Conservation (phyloP, 2,888 invertebrate genomes). For the Acleris sparsana region DNA sequence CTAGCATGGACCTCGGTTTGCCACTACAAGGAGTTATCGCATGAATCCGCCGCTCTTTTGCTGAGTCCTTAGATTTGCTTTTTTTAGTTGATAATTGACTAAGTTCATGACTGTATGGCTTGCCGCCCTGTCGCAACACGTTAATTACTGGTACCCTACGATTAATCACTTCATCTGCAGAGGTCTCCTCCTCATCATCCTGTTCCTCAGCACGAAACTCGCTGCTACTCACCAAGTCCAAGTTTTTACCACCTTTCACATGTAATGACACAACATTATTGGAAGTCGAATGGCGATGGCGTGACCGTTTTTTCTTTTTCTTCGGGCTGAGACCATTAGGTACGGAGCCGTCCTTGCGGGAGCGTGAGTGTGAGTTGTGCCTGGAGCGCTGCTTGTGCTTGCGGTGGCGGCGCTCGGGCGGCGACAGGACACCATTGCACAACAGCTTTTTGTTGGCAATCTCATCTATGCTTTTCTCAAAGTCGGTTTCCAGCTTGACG, state of each 20-base stretch:
- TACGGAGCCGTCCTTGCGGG: slow-evolving; percentile 49
- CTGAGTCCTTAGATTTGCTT: slow-evolving; percentile 67
- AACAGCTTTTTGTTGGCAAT: slow-evolving; percentile 72
- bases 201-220: slow-evolving; percentile 64
- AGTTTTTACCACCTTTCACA: slow-evolving; percentile 81
- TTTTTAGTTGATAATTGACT: slow-evolving; percentile 82
- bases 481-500: slow-evolving; percentile 79
- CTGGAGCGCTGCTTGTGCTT: slow-evolving; percentile 75
- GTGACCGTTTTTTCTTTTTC: slow-evolving; percentile 71
- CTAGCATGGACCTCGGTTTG: slow-evolving; percentile 79
- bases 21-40: slow-evolving; percentile 75
- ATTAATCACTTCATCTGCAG: slow-evolving; percentile 77
- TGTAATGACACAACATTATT: slow-evolving; percentile 63
- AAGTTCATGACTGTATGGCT: slow-evolving; percentile 83
- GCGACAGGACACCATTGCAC: slow-evolving; percentile 65
- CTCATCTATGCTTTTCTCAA: slow-evolving; percentile 80
- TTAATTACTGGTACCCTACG: slow-evolving; percentile 77
- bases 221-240: slow-evolving; percentile 81
- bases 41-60: slow-evolving; percentile 69
- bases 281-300: slow-evolving; percentile 64
- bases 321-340: slow-evolving; percentile 70
- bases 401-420: slow-evolving; percentile 64
- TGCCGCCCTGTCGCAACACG: slow-evolving; percentile 74
- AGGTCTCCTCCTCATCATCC: slow-evolving; percentile 53
- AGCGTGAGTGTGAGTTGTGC: slow-evolving; percentile 54